A percentile compares a stretch with the other conserved stretches of the same genome.
Conservation (phyloP, 2,888 invertebrate genomes). For the Gastracanthus pulcherrimus region DNA sequence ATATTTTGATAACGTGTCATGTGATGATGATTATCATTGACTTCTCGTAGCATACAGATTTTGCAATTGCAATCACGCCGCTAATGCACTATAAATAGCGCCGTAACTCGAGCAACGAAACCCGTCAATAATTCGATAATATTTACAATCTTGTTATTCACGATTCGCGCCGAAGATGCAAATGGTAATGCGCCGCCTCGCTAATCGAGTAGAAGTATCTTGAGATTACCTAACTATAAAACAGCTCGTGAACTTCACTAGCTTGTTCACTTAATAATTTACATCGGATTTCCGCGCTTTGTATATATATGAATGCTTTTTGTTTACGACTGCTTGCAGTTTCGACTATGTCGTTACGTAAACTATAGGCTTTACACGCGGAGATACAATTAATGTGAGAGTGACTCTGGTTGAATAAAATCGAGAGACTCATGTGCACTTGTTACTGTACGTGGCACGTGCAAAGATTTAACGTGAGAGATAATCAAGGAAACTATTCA, state of each 20-base stretch:
- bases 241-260: not conserved
- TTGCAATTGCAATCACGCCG: not conserved
- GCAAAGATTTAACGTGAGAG: not conserved
- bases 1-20: too few relatives aligned
- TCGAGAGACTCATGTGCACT: not conserved
- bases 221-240: not conserved
- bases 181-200: not conserved
- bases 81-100: not conserved
- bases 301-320: too few relatives aligned
- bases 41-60: not conserved
- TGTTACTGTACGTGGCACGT: not conserved
- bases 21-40: too few relatives aligned
- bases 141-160: constrained; percentile 26
- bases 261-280: too few relatives aligned
- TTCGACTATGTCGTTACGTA: constrained; percentile 17
- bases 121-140: constrained; percentile 7
- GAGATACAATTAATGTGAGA: not conserved
- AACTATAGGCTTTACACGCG: not conserved
- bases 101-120: not conserved
- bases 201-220: constrained; percentile 6
- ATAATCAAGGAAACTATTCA: not conserved
- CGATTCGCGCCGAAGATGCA: not conserved
- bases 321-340: constrained; percentile 6
- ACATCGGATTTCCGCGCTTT: constrained; percentile 39
- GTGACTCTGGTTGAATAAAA: not conserved